Evolutionary conservation across 2,113 vertebrate species (phyloP).

Genomic region (Daboia siamensis): DNA sequence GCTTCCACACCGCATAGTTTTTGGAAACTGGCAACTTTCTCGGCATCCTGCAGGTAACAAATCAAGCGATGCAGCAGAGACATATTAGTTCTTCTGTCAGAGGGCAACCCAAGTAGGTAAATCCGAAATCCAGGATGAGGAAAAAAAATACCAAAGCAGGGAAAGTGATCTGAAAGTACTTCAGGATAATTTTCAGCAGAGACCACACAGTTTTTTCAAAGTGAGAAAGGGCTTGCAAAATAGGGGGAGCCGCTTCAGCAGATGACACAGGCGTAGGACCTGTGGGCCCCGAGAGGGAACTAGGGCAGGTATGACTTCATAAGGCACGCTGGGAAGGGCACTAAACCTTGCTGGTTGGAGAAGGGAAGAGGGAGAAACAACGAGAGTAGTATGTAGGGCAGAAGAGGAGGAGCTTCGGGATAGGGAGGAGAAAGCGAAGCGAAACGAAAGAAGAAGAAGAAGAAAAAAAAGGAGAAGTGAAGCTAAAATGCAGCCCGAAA

Average conservation of each 20-base stretch:
- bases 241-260: not conserved
- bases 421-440: no score
- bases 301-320: no score
- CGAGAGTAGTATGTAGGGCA: not conserved
- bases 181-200: not conserved
- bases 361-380: not conserved
- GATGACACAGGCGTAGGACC: not conserved
- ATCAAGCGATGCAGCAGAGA: conserved; percentile 55
- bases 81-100: conserved; percentile 45
- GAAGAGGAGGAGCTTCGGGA: not conserved
- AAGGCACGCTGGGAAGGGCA: not conserved
- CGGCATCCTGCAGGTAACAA: conserved; percentile 79
- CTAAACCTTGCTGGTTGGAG: not conserved
- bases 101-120: not conserved
- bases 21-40: conserved; percentile 89
- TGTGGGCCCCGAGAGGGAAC: not conserved
- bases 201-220: not conserved
- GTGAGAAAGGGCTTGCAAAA: not conserved
- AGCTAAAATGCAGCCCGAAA: not conserved
- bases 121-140: not conserved
- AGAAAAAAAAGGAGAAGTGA: not conserved
- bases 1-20: conserved; percentile 81
- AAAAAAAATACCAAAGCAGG: not conserved
- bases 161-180: not conserved
- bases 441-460: no score